Conservation (phyloP, 2,113 vertebrate genomes). For the Bujurquina vittata region DNA sequence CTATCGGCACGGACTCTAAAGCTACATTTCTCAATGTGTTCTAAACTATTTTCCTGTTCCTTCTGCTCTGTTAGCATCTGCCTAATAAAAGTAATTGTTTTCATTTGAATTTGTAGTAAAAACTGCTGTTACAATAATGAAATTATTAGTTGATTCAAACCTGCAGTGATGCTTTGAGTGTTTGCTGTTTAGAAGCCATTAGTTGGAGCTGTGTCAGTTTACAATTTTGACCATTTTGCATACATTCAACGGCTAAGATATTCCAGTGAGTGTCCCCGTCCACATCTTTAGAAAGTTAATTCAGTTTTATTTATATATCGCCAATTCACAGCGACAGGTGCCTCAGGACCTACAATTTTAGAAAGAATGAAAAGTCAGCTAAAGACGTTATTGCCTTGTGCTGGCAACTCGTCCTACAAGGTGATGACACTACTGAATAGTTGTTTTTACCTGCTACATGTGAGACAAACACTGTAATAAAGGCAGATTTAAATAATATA, state of each 20-base stretch:
- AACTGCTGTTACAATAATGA: slow-evolving; percentile 45
- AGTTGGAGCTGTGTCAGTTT: not conserved
- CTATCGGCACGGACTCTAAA: slow-evolving; percentile 87
- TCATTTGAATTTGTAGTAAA: slow-evolving; percentile 36
- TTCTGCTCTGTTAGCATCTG: slow-evolving; percentile 39
- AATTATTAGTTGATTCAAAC: slow-evolving; percentile 12
- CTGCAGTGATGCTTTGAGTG: not conserved
- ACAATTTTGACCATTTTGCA: not conserved
- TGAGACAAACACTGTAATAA: not conserved
- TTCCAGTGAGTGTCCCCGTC: not conserved
- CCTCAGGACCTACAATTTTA: not conserved
- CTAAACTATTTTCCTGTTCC: slow-evolving; percentile 63
- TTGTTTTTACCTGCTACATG: not conserved
- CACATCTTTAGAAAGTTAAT: rapidly evolving
- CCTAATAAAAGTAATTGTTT: slow-evolving; percentile 66
- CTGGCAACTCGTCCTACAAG: not conserved
- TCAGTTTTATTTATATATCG: not conserved
- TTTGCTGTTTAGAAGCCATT: not conserved
- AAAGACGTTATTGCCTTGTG: not conserved
- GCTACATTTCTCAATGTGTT: slow-evolving; percentile 88
- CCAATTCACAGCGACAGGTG: not conserved
- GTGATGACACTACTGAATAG: not conserved
- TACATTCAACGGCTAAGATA: too few relatives aligned
- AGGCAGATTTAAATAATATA: not conserved
- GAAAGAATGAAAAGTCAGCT: not conserved